A percentile compares a stretch with the other conserved stretches of the same genome.
Evolutionary conservation across 2,888 invertebrate species (phyloP).

Genomic region (Spisula solida): DNA sequence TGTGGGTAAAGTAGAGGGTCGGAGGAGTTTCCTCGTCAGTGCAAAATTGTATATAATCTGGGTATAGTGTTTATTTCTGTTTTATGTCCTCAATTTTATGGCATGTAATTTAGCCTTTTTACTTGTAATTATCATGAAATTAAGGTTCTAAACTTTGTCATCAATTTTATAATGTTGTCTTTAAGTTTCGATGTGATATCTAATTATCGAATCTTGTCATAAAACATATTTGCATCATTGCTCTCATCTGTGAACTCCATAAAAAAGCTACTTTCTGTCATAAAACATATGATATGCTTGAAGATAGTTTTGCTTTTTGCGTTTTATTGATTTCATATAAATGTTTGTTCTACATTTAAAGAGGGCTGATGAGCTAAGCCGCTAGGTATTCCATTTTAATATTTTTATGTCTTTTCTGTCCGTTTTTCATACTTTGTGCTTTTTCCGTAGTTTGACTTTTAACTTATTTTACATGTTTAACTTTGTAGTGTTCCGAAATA

Average conservation of each 20-base stretch:
- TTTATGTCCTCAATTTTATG: slow-evolving; percentile 31
- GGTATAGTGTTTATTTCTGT: slow-evolving; percentile 30
- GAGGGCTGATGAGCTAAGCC: slow-evolving; percentile 37
- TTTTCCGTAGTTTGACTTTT: background rate
- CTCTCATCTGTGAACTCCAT: background rate
- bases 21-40: background rate
- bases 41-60: slow-evolving; percentile 23
- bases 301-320: slow-evolving; percentile 6
- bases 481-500: background rate
- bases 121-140: slow-evolving; percentile 41
- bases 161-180: slow-evolving; percentile 41
- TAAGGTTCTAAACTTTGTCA: background rate
- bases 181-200: slow-evolving; percentile 34
- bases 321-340: slow-evolving; percentile 7
- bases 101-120: slow-evolving; percentile 37
- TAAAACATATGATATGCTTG: slow-evolving; percentile 7
- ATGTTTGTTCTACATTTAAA: slow-evolving; percentile 20
- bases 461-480: background rate
- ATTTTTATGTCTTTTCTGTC: slow-evolving; percentile 18
- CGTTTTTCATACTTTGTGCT: background rate
- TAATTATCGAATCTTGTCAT: slow-evolving; percentile 39
- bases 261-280: background rate
- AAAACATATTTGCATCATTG: slow-evolving; percentile 31
- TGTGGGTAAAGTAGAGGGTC: background rate
- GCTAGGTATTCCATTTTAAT: slow-evolving; percentile 36